Evolutionary conservation across 2,797 vertebrate species (phyloP), one percentile per base, ranked within the genome.

Genomic region (Pempheris klunzingeri): DNA sequence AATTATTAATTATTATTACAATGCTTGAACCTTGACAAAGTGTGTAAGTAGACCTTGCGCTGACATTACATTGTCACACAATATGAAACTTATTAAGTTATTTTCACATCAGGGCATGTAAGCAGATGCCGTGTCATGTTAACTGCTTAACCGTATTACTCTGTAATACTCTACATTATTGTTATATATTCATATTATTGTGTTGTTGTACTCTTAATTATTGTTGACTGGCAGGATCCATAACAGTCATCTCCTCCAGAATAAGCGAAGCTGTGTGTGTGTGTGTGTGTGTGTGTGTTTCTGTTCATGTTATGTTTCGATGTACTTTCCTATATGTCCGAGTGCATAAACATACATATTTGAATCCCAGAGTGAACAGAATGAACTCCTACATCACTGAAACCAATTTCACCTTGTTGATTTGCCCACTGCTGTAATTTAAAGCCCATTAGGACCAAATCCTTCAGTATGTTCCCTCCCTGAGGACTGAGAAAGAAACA

Each of bases 361-460:
- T 52, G 15, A 55, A 43, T 39, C 50, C 60, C 44, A 1, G 43
- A 30, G 46, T 24, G 3, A 68, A 9, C 20, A n/a, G 5, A 61
- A 26, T 54, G 2, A 50, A 24, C 39, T 36, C 0, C 18, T 55
- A 17, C 59, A 80, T 83, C 47, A 44, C 71, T 63, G 58, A 41
- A 78, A 58, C 32, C 59, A 52, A 34, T 74, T 75, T 61, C 10
- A 18, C 43, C 36, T 26, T 30, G 61, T 70, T 46, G 74, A 78
- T 84, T 67, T 78, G 44, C 71, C 26, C 53, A 18, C 54, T 24
- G 39, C 24, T 75, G 63, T 68, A 60, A 43, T 76, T 81, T 54
- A 79, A 83, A 78, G 41, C 18, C 49, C 70, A 50, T 77, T 73
- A 75, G 36, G 58, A 66, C 14, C 38, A 52, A 70, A 50, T 59